Base-by-base conservation (phyloP, 2,797 vertebrate species). In the Gymnodraco acuticeps region DNA sequence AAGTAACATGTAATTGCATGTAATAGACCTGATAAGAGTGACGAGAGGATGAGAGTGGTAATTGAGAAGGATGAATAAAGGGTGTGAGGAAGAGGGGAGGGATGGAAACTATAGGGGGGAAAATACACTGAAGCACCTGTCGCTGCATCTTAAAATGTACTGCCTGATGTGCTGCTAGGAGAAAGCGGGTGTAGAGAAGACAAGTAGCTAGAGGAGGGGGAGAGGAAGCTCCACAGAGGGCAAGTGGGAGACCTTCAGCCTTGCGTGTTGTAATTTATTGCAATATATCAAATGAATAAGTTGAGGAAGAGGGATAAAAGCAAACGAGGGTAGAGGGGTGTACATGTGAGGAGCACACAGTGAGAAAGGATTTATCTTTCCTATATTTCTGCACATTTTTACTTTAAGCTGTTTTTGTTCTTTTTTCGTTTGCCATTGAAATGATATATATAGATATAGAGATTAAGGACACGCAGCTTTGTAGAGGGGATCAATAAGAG, bases 21-120 rank as follows among this genome's bases (percentile, higher is more conserved):
- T 79, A 85, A 79, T 80, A 66, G 68, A 79, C 70, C 65, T 62
- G 73, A 86, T 74, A 79, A 82, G 71, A 82, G 65, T 70, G 73
- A 75, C 71, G 80, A 59, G 76, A 79, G 66, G 69, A 79, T 70
- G 58, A 75, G 43, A 64, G 70, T 69, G 54, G 64, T 56, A 74
- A 75, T 62, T 78, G 70, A 81, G 74, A 53, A 46, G 50, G 33
- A 64, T 75, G 15, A 55, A 68, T 52, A 69, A 80, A 62, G 69
- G 63, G n/a, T 55, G 48, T 68, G 68, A 45, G 48, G 54, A 17
- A 48, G 59, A 42, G n/a, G 50, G 10, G 3, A 43, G 13, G 46
- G 20, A 67, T 62, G 63, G 20, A 77, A 23, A 52, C 2, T 3
- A 9, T 52, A 53, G 53, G 38, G 31, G 27, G 33, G 23, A 41